Conservation (phyloP, 2,113 vertebrate species). For the Polypterus senegalus region DNA sequence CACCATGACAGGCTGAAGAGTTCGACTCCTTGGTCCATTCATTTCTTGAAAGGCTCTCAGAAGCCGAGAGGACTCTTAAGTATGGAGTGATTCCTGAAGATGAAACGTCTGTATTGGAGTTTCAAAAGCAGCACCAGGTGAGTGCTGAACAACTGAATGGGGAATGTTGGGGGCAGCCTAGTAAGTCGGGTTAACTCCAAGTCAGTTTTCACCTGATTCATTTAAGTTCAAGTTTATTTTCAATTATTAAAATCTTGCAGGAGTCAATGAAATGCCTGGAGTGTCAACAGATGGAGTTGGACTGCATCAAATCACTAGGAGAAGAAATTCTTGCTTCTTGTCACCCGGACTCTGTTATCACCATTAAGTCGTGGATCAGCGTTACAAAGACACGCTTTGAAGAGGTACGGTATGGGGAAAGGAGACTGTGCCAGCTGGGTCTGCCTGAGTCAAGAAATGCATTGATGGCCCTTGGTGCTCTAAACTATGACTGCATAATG, state of each 20-base stretch:
- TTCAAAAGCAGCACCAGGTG: conserved; percentile 59
- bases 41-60: conserved; percentile 58
- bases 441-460: too few species aligned
- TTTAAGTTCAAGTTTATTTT: too few species aligned
- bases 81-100: conserved; percentile 55
- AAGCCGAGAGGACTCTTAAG: conserved; percentile 57
- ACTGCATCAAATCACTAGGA: conserved; percentile 57
- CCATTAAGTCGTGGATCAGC: conserved; percentile 70
- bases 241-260: conserved; percentile 27
- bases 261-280: conserved; percentile 51
- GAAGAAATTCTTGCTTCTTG: conserved; percentile 63
- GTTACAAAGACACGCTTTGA: conserved; percentile 67
- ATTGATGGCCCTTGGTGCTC: too few species aligned
- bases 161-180: neutral
- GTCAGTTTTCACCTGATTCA: neutral
- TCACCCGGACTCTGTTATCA: conserved; percentile 66
- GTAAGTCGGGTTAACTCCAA: neutral
- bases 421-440: too few species aligned
- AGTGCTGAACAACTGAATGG: neutral
- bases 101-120: conserved; percentile 40
- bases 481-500: too few species aligned
- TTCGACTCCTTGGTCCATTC: conserved; percentile 59
- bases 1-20: conserved; percentile 51
- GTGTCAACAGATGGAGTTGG: conserved; percentile 50
- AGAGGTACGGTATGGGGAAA: conserved; percentile 47